These are phyloP conservation scores for Psittacara wagleri DNA, from an alignment of 2,113 vertebrate species.

Conservation along the genomic window DNA sequence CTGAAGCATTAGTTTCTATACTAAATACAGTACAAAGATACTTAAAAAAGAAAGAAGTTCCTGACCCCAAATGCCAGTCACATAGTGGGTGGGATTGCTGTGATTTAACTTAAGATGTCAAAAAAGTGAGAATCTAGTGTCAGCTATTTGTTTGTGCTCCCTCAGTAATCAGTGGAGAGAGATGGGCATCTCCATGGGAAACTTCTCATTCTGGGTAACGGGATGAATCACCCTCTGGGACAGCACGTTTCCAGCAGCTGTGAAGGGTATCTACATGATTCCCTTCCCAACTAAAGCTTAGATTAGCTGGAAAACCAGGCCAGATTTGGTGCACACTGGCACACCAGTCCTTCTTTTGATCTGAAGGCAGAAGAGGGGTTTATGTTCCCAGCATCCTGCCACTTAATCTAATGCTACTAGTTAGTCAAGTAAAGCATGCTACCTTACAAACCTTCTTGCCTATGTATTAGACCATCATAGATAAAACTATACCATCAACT, in stretches of 20 bases:
- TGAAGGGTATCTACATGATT: not conserved
- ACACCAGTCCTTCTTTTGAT: not conserved
- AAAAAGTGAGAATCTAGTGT: not conserved
- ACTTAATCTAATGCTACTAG: not conserved
- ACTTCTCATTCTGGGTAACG: not conserved
- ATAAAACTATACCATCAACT: not conserved
- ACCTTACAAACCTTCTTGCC: not conserved
- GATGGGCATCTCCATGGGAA: not conserved
- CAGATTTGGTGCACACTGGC: not conserved
- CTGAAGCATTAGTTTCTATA: not conserved
- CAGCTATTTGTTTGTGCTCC: not conserved
- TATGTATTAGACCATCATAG: not conserved
- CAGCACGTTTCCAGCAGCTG: not conserved
- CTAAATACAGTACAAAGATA: not conserved
- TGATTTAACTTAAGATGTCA: not conserved
- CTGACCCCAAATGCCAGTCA: not conserved
- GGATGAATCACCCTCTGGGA: not conserved
- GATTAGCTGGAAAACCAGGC: not conserved
- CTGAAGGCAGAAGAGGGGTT: not conserved
- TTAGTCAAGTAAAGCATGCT: not conserved
- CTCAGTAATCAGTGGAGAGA: not conserved
- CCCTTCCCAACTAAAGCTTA: not conserved
- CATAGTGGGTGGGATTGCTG: not conserved
- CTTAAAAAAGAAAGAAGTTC: not conserved
- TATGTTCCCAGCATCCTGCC: not conserved